Conservation (phyloP, 1,140 invertebrate species). For the Phortica variegata region DNA sequence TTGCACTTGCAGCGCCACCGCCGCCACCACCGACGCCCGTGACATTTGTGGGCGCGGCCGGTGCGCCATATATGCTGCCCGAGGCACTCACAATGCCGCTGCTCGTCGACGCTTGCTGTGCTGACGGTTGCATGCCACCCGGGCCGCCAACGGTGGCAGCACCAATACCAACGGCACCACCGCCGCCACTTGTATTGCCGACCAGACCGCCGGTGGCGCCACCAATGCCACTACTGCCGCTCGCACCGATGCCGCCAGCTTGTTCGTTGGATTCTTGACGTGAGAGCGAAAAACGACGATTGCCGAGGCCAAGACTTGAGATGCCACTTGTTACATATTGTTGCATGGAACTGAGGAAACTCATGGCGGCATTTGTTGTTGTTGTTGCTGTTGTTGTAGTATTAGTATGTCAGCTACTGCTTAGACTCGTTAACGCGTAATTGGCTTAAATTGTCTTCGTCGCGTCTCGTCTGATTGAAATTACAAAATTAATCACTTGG, state of each 20-base stretch:
- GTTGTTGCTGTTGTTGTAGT: conserved; percentile 8
- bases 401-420: conserved; percentile 1
- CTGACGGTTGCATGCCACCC: too few species aligned
- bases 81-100: too few species aligned
- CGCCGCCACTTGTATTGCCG: not conserved
- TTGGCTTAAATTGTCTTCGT: conserved; percentile 33
- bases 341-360: conserved; percentile 78
- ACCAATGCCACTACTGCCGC: conserved; percentile 24
- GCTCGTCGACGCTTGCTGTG: too few species aligned
- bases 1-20: conserved; percentile 48
- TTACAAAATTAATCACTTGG: conserved; percentile 48
- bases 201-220: not conserved
- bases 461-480: conserved; percentile 2
- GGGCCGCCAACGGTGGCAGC: not conserved
- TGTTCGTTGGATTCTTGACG: conserved; percentile 63
- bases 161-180: conserved; percentile 2
- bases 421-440: conserved; percentile 27
- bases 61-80: conserved; percentile 31
- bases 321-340: conserved; percentile 79
- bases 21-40: conserved; percentile 25
- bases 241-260: conserved; percentile 15
- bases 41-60: conserved; percentile 30
- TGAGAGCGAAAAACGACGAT: conserved; percentile 73
- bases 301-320: conserved; percentile 73
- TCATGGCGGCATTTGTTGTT: conserved; percentile 64